These are phyloP conservation scores for Meriones psammophilus DNA, from an alignment of 2,797 vertebrate genomes.

Conservation along the genomic window DNA sequence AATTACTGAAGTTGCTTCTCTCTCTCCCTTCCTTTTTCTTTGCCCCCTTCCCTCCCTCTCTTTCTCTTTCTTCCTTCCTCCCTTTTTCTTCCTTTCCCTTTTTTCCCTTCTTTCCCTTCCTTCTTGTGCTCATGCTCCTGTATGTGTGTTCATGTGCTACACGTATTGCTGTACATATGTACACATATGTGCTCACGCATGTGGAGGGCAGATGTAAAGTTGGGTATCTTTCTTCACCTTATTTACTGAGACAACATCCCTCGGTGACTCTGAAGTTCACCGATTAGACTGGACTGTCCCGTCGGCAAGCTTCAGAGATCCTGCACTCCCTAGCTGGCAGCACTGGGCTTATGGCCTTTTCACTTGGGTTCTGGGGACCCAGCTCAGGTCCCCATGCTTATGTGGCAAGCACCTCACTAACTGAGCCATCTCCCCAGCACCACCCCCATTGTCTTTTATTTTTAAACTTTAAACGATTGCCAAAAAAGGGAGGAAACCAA, in stretches of 20 bases:
- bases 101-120: too few species aligned
- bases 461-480: neutral
- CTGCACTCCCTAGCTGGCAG: neutral
- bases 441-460: neutral
- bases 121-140: neutral
- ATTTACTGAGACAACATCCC: neutral
- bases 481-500: neutral
- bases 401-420: neutral
- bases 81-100: neutral
- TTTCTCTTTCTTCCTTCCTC: neutral
- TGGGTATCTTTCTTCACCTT: neutral
- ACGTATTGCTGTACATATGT: neutral
- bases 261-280: neutral
- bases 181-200: neutral
- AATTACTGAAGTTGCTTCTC: neutral
- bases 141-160: neutral
- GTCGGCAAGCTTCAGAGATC: neutral
- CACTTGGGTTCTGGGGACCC: neutral
- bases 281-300: neutral
- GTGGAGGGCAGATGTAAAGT: neutral
- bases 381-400: neutral
- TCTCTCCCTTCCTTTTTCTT: neutral
- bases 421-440: neutral
- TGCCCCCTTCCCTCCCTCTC: neutral
- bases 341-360: neutral